These are phyloP conservation scores for Plecturocebus donacophilus DNA, from an alignment of 2,113 vertebrate species.

Conservation along the genomic window DNA sequence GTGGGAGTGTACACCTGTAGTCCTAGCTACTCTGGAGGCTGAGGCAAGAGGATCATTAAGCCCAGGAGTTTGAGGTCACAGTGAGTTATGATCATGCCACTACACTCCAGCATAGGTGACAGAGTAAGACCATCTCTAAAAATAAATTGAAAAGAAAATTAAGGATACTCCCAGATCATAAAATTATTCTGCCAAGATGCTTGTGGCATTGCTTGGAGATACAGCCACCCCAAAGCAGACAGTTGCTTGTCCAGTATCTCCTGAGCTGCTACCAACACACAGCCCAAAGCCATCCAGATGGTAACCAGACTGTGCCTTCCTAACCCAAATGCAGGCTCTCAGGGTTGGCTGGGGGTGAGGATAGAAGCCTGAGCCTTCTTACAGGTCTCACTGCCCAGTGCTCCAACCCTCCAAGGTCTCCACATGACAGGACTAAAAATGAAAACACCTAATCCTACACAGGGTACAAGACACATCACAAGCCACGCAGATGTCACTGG, in stretches of 20 bases:
- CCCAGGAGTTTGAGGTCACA: no score
- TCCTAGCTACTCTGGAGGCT: no score
- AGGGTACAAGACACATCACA: background rate
- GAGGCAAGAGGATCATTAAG: no score
- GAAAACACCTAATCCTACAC: background rate
- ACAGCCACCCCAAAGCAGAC: background rate
- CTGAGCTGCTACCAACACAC: background rate
- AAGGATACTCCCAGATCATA: background rate
- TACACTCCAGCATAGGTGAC: no score
- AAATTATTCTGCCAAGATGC: slow-evolving; percentile 19
- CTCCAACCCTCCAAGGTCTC: background rate
- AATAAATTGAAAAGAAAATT: no score
- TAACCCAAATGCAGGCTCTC: background rate
- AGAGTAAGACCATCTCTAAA: no score
- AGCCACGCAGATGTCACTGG: background rate
- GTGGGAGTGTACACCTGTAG: no score
- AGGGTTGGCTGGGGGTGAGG: no score
- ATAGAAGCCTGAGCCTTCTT: background rate
- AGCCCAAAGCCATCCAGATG: background rate
- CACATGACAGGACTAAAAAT: background rate
- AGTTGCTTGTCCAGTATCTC: background rate
- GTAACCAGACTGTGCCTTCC: background rate
- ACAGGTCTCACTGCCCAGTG: background rate
- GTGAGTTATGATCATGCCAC: no score
- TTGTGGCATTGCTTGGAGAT: background rate